Conservation (phyloP, 1,140 invertebrate genomes). For the Calliopsis andreniformis region DNA sequence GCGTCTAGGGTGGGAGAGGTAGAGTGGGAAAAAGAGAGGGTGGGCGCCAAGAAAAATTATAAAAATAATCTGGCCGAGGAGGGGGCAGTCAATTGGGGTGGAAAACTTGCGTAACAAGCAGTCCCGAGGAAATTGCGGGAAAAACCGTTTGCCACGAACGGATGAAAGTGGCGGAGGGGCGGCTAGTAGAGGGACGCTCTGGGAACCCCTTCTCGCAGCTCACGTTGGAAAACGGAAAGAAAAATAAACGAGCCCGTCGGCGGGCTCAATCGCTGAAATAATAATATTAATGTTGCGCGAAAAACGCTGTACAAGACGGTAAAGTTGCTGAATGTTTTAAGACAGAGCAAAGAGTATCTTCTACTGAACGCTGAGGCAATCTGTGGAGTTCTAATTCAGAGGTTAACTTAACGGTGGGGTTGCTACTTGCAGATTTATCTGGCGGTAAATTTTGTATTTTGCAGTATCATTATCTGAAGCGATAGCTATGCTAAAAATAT, state of each 20-base stretch:
- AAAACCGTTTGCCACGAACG: conserved; percentile 70
- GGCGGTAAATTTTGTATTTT: neutral
- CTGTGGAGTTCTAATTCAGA: no score
- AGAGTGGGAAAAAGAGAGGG: conserved; percentile 37
- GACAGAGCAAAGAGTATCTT: neutral
- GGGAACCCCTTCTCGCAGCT: conserved; percentile 47
- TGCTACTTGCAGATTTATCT: neutral
- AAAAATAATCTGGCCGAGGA: conserved; percentile 71
- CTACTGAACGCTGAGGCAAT: neutral
- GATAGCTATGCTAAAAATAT: no score
- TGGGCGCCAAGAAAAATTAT: conserved; percentile 72
- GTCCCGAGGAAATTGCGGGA: conserved; percentile 68
- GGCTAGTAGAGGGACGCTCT: conserved; percentile 27
- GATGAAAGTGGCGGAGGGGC: conserved; percentile 54
- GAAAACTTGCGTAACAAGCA: conserved; percentile 74
- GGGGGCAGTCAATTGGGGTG: conserved; percentile 71
- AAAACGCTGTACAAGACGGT: neutral
- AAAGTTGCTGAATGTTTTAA: conserved; percentile 23
- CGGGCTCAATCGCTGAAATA: conserved; percentile 63
- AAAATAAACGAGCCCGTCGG: conserved; percentile 65
- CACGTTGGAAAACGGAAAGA: conserved; percentile 56
- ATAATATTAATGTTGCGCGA: conserved; percentile 62
- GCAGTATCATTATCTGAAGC: no score
- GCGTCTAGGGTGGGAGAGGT: conserved; percentile 33
- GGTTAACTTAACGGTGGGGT: no score